phyloP scores from a whole-genome alignment of 2,113 vertebrate species.

The Mormyrus iriodes region DNA sequence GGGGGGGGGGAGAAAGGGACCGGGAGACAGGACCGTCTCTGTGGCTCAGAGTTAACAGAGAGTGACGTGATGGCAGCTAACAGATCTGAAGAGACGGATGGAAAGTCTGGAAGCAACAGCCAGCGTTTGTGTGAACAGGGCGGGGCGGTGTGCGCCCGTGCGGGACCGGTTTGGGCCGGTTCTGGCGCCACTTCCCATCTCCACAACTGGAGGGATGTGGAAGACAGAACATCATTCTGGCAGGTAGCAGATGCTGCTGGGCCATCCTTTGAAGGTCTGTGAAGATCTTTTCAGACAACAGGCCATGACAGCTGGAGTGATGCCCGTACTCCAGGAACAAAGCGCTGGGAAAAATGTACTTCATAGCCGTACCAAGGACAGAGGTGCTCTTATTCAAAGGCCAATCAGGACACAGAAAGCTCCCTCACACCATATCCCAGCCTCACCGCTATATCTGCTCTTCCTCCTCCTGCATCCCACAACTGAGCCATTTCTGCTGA shows the following conservation, averaged over 20 bases:
- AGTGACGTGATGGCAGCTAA: slow-evolving; percentile 1
- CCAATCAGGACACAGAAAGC: not conserved
- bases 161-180: not conserved
- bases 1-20: slow-evolving; percentile 12
- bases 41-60: not conserved
- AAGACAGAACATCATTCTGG: not conserved
- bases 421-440: not conserved
- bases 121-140: not conserved
- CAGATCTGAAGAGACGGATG: not conserved
- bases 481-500: not conserved
- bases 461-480: not conserved
- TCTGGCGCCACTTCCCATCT: not conserved
- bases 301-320: not conserved
- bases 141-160: not conserved
- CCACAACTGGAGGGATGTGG: not conserved
- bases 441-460: not conserved
- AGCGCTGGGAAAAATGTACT: not conserved
- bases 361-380: not conserved
- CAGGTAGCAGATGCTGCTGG: slow-evolving; percentile 1
- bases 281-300: not conserved
- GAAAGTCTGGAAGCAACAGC: not conserved
- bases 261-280: not conserved
- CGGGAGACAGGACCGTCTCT: slow-evolving; percentile 14
- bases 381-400: not conserved
- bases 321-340: not conserved